A percentile compares a stretch with the other conserved stretches of the same genome.
Conservation (phyloP, 92 coral and sea anemone species). For the Blastomussa wellsi region DNA sequence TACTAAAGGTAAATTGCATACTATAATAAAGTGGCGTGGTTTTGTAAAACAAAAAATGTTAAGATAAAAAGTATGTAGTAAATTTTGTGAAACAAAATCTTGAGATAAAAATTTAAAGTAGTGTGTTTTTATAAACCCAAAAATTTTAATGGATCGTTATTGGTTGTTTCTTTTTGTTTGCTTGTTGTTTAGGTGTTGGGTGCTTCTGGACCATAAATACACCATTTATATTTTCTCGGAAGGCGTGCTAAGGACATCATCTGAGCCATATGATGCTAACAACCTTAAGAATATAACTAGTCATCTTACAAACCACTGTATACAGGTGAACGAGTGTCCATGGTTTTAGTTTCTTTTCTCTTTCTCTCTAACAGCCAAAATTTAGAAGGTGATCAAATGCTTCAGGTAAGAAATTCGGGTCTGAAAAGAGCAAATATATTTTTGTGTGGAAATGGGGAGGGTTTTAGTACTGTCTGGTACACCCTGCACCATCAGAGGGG, state of each 20-base stretch:
- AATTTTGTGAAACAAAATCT: too few species aligned
- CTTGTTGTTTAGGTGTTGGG: conserved; percentile 64
- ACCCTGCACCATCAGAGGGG: too few species aligned
- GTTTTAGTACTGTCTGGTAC: too few species aligned
- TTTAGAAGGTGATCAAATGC: not conserved
- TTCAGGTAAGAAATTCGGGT: not conserved
- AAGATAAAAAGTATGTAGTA: too few species aligned
- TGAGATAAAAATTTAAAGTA: too few species aligned
- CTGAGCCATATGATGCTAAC: conserved; percentile 62
- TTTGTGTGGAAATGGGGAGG: too few species aligned
- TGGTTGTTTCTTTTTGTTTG: not conserved
- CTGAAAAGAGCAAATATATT: not conserved
- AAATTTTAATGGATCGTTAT: not conserved
- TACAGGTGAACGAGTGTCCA: conserved; percentile 49
- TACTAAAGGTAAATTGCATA: too few species aligned
- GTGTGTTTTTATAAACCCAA: too few species aligned
- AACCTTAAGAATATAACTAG: conserved; percentile 64
- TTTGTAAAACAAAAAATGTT: too few species aligned
- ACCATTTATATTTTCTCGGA: conserved; percentile 75
- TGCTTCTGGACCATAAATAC: conserved; percentile 66
- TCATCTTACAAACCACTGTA: conserved; percentile 84
- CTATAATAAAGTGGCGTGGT: too few species aligned
- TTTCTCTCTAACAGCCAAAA: not conserved
- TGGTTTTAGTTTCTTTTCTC: not conserved
- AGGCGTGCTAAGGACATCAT: conserved; percentile 81